A percentile compares a stretch with the other conserved stretches of the same genome.
phyloP scores from a whole-genome alignment of 1,140 invertebrate species.

The Atta texana region DNA sequence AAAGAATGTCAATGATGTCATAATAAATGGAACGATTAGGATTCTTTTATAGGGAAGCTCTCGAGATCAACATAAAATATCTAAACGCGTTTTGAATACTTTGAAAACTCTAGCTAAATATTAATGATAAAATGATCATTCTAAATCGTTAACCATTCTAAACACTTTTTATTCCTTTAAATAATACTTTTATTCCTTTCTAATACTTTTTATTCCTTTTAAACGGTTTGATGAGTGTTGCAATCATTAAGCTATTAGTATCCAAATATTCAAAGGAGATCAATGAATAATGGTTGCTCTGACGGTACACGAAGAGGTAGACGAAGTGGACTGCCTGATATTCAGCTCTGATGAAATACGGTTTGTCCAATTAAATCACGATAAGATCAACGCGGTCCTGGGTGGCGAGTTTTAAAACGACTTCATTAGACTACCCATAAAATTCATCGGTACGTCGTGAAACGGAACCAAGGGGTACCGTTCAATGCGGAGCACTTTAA shows the following conservation, averaged over 20 bases:
- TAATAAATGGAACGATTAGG: background rate
- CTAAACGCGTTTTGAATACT: background rate
- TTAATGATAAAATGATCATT: background rate
- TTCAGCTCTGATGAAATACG: conserved; percentile 79
- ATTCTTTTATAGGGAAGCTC: background rate
- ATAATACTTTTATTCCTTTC: no score
- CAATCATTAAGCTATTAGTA: conserved; percentile 6
- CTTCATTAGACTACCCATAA: conserved; percentile 85
- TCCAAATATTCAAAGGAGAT: conserved; percentile 1
- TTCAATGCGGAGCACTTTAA: background rate
- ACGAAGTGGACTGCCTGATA: conserved; percentile 10
- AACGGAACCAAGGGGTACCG: conserved; percentile 70
- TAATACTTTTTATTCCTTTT: background rate
- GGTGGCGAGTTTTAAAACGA: conserved; percentile 82
- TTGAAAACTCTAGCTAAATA: background rate
- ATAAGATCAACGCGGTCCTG: conserved; percentile 80
- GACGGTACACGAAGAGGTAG: background rate
- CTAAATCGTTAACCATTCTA: background rate
- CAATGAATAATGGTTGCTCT: background rate
- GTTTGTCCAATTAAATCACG: conserved; percentile 83
- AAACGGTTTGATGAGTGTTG: background rate
- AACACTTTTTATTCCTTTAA: background rate
- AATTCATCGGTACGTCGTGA: conserved; percentile 82
- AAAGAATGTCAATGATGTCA: conserved; percentile 1
- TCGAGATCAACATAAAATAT: conserved; percentile 1